Evolutionary conservation across 2,888 invertebrate genomes (phyloP).

Genomic region (Nomada fucata): DNA sequence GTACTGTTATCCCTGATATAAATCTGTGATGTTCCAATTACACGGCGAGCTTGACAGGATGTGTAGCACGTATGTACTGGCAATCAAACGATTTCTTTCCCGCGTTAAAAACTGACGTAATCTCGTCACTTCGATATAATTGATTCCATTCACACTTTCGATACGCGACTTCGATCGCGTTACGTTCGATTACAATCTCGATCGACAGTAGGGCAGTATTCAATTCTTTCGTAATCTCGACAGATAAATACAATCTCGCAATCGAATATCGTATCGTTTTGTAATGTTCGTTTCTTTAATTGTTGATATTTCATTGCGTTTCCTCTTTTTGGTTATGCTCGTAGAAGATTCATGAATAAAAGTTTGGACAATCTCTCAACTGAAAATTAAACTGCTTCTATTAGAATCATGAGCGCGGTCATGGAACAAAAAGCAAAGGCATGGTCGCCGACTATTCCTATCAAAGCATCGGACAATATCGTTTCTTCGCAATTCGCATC

Average conservation of each 20-base stretch:
- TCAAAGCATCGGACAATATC: conserved; percentile 70
- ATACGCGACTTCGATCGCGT: no score
- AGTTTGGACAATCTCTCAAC: neutral
- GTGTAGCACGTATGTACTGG: no score
- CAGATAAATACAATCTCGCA: no score
- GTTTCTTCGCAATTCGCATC: conserved; percentile 71
- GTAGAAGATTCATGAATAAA: neutral
- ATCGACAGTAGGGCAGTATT: no score
- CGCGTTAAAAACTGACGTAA: no score
- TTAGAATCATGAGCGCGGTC: conserved; percentile 21
- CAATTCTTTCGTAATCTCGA: no score
- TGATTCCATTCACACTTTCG: no score
- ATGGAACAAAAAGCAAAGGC: conserved; percentile 44
- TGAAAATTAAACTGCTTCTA: neutral
- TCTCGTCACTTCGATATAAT: no score
- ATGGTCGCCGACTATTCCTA: conserved; percentile 69
- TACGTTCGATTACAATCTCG: no score
- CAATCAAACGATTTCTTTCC: no score
- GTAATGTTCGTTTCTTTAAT: conserved; percentile 12
- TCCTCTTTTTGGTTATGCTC: neutral
- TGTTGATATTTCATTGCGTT: neutral
- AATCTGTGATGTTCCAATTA: conserved; percentile 22
- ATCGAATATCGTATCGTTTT: neutral
- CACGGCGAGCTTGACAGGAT: no score
- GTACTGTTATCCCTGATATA: conserved; percentile 13